These are phyloP conservation scores for Pongo abelii DNA, from an alignment of 2,113 vertebrate species.

Conservation along the genomic window DNA sequence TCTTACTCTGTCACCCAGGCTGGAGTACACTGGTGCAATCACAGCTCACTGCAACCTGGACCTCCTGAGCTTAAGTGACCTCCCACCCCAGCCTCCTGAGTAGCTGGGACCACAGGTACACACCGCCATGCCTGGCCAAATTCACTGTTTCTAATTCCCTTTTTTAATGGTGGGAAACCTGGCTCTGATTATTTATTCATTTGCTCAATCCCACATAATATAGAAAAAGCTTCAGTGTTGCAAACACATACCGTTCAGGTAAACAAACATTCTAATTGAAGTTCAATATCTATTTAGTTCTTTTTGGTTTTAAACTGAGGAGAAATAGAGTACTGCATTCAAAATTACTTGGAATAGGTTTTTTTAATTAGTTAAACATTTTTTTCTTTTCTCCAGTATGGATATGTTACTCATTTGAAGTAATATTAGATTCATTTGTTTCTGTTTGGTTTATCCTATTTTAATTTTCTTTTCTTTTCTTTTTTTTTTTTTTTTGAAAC, in stretches of 20 bases:
- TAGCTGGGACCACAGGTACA: no score
- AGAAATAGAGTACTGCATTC: neutral
- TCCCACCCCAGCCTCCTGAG: no score
- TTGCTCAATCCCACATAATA: neutral
- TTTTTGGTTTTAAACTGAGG: neutral
- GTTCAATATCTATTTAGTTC: neutral
- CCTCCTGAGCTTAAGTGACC: no score
- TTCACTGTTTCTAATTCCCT: neutral
- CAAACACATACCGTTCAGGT: neutral
- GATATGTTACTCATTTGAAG: conserved; percentile 34
- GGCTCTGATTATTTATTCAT: neutral
- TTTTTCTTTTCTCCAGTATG: neutral
- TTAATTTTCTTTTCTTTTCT: neutral
- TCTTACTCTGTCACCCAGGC: no score
- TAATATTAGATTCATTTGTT: conserved; percentile 13
- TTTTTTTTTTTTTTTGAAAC: neutral
- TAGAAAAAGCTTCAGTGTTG: neutral
- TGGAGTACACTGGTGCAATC: no score
- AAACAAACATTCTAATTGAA: neutral
- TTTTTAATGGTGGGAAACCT: neutral
- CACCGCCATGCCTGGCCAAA: no score
- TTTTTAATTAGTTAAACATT: neutral
- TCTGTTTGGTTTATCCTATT: conserved; percentile 19
- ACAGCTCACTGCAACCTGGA: no score
- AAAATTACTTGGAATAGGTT: neutral